Evolutionary conservation across 2,113 vertebrate genomes (phyloP), one percentile per base, ranked within the genome.

Genomic region (Thymallus thymallus): DNA sequence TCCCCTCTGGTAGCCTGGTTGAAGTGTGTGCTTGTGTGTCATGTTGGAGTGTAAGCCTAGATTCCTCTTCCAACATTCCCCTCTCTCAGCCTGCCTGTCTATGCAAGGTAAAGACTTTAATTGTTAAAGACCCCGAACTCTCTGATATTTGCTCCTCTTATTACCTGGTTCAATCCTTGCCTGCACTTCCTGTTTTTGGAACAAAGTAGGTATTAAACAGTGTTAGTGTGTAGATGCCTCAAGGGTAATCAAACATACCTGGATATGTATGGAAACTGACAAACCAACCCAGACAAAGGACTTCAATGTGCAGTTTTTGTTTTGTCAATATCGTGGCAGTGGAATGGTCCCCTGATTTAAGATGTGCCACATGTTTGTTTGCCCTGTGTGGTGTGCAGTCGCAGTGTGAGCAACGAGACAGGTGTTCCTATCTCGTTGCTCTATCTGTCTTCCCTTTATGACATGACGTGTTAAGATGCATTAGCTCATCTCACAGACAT

Each of bases 21-120:
- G 92, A 91, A 77, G 41, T 95, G 90, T 96, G 94, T 58, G 90
- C 92, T 88, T 92, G 91, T 20, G 94, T 94, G 81, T 90, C 92
- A 0, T 96, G 95, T 92, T 94, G 91, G 93, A 95, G 93, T 67
- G 93, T 96, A 96, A 97, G 93, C 90, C 86, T 91, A 76, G 65
- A 81, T 89, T 91, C 81, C 69, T 78, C 55, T 51, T 75, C 35
- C 10, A 41, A 41, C 9, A 10, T 41, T 41, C 35, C 35, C 89
- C 81, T 80, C 70, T 85, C 82, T 91, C 87, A 65, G 66, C 69
- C 5, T 64, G 20, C 74, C 76, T 41, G 55, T 74, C 20, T 63
- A 23, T 73, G 12, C 23, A 20, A 23, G 56, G n/a, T n/a, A n/a
- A n/a, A n/a, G n/a, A n/a, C n/a, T n/a, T 93, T 16, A 51, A 18